Base-by-base conservation (phyloP, 2,113 vertebrate genomes). In the Arvicanthis niloticus region DNA sequence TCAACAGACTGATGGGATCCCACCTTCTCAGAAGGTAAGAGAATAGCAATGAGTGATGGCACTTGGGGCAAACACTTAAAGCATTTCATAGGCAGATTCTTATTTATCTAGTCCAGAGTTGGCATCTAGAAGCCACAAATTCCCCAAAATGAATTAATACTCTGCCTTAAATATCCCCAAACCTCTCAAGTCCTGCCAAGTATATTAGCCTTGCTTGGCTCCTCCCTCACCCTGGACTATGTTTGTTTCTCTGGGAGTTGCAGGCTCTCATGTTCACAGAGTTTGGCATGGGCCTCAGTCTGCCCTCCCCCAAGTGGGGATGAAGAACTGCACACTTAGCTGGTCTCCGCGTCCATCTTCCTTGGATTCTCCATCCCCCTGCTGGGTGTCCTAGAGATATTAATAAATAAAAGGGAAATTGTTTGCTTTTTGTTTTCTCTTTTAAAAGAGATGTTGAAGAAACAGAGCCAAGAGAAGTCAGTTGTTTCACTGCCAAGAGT, bases 221-320 rank as follows among this genome's bases (percentile, higher is more conserved):
- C 70, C 53, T 42, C 48, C 77, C 67, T 96, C 31, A 1, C 70
- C 73, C 89, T 40, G 48, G 88, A 94, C 88, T 13, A 1, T 82
- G 95, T 91, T 97, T 96, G 68, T 95, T 96, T 97, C 96, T 95
- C 91, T 65, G 95, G 40, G 89, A 87, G 72, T 80, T 89, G 45
- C 72, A 93, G 67, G 88, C 72, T 86, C 21, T 96, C 0, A 0
- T 62, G 95, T 81, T 96, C 86, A 16, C 77, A 67, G 95, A 60
- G 65, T 40, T 96, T 72, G 84, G 92, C 42, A 0, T 13, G 53
- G 56, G n/a, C 82, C 77, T 42, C 19, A 34, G 34, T 65, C 58
- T 68, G 26, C 72, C 56, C 91, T 87, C 72, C 76, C 78, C 80
- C 75, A n/a, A 96, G 92, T 24, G 85, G 40, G 88, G 58, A 87